Evolutionary conservation across 2,113 vertebrate species (phyloP).

Genomic region (Thalassarche chlororhynchos): DNA sequence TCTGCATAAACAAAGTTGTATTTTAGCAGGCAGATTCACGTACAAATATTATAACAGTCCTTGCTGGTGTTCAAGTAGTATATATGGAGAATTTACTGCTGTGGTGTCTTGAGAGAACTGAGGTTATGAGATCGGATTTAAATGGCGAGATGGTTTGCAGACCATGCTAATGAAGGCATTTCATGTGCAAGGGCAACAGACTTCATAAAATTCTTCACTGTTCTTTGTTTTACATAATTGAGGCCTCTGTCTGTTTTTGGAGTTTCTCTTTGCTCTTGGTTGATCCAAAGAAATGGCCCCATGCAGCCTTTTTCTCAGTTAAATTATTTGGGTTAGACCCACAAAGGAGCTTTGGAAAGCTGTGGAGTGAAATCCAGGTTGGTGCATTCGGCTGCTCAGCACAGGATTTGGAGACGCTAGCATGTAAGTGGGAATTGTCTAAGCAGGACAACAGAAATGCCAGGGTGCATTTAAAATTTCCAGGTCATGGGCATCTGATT

Average conservation of each 20-base stretch:
- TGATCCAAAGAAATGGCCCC: neutral
- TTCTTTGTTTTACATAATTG: neutral
- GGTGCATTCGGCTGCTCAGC: neutral
- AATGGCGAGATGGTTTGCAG: neutral
- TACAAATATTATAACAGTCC: neutral
- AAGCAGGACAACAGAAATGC: neutral
- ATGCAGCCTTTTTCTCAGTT: neutral
- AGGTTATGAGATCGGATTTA: neutral
- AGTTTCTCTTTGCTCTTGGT: neutral
- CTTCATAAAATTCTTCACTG: neutral
- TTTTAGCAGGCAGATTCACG: neutral
- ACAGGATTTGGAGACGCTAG: neutral
- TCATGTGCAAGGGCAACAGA: neutral
- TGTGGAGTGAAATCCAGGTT: neutral
- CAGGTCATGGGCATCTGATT: neutral
- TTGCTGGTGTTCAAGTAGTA: neutral
- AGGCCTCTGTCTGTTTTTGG: neutral
- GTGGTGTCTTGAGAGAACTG: neutral
- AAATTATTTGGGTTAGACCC: neutral
- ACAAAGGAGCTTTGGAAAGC: neutral
- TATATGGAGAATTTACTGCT: neutral
- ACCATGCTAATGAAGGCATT: neutral
- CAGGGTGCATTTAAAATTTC: neutral
- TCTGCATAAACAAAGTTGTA: neutral
- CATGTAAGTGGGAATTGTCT: neutral